Percentiles rank a stretch among this genome's conserved stretches.
Conservation (phyloP, 2,113 vertebrate species). For the Ictalurus punctatus region DNA sequence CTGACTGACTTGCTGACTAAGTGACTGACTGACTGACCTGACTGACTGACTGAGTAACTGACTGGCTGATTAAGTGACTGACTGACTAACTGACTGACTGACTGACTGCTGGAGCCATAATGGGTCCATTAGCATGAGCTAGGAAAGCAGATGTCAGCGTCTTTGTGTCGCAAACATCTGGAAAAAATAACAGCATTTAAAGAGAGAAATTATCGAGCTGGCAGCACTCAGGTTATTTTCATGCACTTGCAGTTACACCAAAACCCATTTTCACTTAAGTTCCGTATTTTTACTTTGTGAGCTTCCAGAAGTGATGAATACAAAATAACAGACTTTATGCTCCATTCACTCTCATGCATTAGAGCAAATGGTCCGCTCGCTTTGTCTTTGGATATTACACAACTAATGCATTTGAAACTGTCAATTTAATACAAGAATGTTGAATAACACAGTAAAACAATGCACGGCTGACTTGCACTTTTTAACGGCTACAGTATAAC, state of each 20-base stretch:
- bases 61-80: not conserved
- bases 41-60: not conserved
- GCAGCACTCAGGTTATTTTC: not conserved
- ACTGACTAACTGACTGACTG: not conserved
- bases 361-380: not conserved
- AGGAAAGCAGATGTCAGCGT: not conserved
- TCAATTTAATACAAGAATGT: not conserved
- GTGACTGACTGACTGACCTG: not conserved
- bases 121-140: not conserved
- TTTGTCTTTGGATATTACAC: not conserved
- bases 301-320: not conserved
- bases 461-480: not conserved
- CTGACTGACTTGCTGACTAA: too few relatives aligned
- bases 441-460: not conserved
- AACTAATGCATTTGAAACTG: not conserved
- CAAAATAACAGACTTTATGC: not conserved
- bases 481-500: not conserved
- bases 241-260: not conserved
- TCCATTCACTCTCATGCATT: not conserved
- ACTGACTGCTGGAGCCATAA: conserved; percentile 2
- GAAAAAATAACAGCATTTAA: not conserved
- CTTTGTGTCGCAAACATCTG: not conserved
- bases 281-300: not conserved
- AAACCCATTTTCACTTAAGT: not conserved
- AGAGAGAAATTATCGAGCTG: not conserved